Evolutionary conservation across 2,113 vertebrate species (phyloP).

Genomic region (Dolichallabes microphthalmus): DNA sequence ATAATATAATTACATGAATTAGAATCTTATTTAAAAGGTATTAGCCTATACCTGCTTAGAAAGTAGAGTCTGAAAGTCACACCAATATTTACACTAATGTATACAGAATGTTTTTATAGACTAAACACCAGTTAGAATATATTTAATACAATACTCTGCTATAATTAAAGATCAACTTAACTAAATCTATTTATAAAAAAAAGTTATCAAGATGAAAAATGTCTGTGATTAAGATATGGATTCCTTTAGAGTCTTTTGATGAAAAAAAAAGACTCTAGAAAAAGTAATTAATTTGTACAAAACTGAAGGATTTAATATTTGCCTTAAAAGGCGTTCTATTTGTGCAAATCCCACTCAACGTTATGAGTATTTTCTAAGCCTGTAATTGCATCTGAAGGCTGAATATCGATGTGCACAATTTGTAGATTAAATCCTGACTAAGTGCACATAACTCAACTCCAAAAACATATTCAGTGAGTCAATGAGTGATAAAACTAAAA

Average conservation of each 20-base stretch:
- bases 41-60: conserved; percentile 24
- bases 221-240: background rate
- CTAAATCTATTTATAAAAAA: background rate
- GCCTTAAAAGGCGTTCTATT: background rate
- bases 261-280: background rate
- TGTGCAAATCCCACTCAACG: background rate
- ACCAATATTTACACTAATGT: background rate
- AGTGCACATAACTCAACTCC: background rate
- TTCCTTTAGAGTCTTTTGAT: background rate
- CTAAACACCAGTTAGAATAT: background rate
- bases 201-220: background rate
- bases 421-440: background rate
- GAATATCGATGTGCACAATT: background rate
- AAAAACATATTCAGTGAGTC: background rate
- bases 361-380: background rate
- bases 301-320: background rate
- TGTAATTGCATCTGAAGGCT: background rate
- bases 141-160: background rate
- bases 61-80: background rate
- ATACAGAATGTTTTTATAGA: background rate
- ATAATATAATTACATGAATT: conserved; percentile 12
- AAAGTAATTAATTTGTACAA: background rate
- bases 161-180: background rate
- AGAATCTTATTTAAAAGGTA: conserved; percentile 28
- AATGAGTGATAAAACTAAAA: background rate